Conservation (phyloP, 2,888 invertebrate genomes). For the Chironomus tentans region DNA sequence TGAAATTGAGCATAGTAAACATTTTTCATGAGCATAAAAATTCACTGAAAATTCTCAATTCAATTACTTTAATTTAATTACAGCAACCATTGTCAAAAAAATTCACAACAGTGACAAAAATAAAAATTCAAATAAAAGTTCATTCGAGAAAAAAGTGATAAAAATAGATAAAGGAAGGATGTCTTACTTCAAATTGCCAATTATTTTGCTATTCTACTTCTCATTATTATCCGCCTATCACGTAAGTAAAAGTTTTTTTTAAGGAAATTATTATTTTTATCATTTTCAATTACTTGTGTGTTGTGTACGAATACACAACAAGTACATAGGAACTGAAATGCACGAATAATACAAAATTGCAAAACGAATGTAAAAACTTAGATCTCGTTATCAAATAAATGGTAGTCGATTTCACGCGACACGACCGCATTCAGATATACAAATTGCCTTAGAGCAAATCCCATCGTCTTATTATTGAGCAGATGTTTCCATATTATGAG, state of each 20-base stretch:
- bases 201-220: neutral
- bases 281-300: neutral
- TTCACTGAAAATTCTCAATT: no score
- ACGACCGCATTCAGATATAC: neutral
- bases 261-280: neutral
- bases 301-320: neutral
- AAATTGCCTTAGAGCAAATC: constrained; percentile 15
- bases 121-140: neutral
- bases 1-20: no score
- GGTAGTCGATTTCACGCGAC: neutral
- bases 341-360: no score
- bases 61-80: no score
- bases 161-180: neutral
- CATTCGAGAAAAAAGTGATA: neutral
- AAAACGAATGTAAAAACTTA: neutral
- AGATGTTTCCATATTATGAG: constrained; percentile 11
- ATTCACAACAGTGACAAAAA: no score
- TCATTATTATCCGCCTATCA: neutral
- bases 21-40: no score
- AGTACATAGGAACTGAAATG: neutral
- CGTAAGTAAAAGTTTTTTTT: neutral
- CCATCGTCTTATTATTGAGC: constrained; percentile 10
- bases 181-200: neutral
- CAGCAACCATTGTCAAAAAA: neutral
- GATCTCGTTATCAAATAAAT: constrained; percentile 6